These are phyloP conservation scores for Thecocarcelia acutangulata DNA, from an alignment of 2,888 invertebrate genomes.

Conservation along the genomic window DNA sequence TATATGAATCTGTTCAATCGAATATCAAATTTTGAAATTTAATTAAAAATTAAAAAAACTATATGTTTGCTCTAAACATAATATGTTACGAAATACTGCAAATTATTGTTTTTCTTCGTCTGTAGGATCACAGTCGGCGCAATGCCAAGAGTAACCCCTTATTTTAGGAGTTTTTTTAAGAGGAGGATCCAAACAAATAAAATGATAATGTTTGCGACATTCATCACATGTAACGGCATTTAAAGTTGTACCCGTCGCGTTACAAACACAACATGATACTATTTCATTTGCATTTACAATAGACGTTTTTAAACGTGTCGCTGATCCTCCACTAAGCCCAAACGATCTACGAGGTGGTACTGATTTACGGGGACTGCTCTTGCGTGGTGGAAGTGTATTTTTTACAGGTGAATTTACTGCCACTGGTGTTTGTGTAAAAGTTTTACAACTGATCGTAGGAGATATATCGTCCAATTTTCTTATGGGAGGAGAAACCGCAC, in stretches of 20 bases:
- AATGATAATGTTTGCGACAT: constrained; percentile 94
- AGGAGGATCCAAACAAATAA: constrained; percentile 95
- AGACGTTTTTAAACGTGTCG: constrained; percentile 51
- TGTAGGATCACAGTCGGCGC: constrained; percentile 96
- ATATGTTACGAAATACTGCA: constrained; percentile 56
- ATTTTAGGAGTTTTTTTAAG: constrained; percentile 96
- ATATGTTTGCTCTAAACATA: no score
- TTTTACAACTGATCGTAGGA: constrained; percentile 44
- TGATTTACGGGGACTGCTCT: constrained; percentile 77
- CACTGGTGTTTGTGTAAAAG: constrained; percentile 51
- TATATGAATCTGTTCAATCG: constrained; percentile 49
- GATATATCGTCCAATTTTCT: constrained; percentile 47
- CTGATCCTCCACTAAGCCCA: constrained; percentile 38
- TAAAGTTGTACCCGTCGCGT: constrained; percentile 74
- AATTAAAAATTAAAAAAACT: constrained; percentile 14
- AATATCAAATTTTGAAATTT: constrained; percentile 44
- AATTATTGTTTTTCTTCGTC: constrained; percentile 80
- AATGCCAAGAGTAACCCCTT: constrained; percentile 97
- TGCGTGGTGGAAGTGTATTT: constrained; percentile 73
- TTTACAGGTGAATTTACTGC: constrained; percentile 59
- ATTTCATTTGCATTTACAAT: constrained; percentile 55
- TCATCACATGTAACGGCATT: constrained; percentile 90
- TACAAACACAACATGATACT: constrained; percentile 77
- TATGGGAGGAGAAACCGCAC: constrained; percentile 55
- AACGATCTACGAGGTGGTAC: constrained; percentile 72